A percentile compares a stretch with the other conserved stretches of the same genome.
Conservation (phyloP, 2,888 invertebrate species). For the Rhyacophila evoluta region DNA sequence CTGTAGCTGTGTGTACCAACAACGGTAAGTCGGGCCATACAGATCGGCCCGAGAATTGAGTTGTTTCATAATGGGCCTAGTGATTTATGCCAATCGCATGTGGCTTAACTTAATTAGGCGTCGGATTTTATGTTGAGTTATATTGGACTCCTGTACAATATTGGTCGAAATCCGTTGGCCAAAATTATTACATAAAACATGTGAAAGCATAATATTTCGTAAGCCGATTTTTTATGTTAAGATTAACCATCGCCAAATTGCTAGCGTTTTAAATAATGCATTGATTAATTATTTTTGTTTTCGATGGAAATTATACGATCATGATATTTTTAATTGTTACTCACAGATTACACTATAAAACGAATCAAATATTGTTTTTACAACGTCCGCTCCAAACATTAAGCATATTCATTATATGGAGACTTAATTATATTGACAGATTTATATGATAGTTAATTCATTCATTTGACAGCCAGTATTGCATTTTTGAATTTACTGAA, state of each 20-base stretch:
- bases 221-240: not conserved
- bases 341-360: too few species aligned
- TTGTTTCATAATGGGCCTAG: constrained; percentile 31
- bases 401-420: too few species aligned
- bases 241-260: not conserved
- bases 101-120: constrained; percentile 38
- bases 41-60: constrained; percentile 34
- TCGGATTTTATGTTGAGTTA: constrained; percentile 39
- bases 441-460: too few species aligned
- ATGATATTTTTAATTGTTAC: not conserved
- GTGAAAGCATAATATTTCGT: not conserved
- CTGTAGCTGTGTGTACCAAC: not conserved
- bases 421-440: too few species aligned
- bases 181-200: not conserved
- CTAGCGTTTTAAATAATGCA: not conserved
- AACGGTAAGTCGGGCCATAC: not conserved
- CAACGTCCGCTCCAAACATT: too few species aligned
- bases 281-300: not conserved
- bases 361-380: too few species aligned
- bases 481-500: too few species aligned
- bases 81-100: constrained; percentile 48
- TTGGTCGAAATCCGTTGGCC: not conserved
- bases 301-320: not conserved
- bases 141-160: constrained; percentile 20
- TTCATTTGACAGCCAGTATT: too few species aligned